phyloP scores from a whole-genome alignment of 1,140 invertebrate species.

The Meloidogyne exigua region DNA sequence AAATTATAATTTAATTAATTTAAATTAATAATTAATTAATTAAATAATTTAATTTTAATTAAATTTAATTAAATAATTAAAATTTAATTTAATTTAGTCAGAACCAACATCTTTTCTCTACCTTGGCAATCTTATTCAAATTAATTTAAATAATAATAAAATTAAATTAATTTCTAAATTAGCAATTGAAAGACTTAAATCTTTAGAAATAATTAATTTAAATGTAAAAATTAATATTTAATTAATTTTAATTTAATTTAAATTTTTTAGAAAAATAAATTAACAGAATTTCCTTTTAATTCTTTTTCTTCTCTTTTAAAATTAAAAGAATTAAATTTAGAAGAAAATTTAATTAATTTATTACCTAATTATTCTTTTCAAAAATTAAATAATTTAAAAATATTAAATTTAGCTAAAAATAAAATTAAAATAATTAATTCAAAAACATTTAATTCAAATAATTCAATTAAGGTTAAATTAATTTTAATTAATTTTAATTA shows the following conservation, averaged over 20 bases:
- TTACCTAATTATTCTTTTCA: constrained; percentile 42
- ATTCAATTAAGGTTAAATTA: constrained; percentile 24
- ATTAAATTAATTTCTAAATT: constrained; percentile 32
- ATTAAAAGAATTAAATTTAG: constrained; percentile 36
- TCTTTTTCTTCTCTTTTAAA: constrained; percentile 31
- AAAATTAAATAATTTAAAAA: constrained; percentile 13
- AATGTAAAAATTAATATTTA: constrained; percentile 12
- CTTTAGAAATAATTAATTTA: constrained; percentile 37
- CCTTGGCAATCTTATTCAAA: constrained; percentile 22
- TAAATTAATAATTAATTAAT: background rate
- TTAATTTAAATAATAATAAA: constrained; percentile 44
- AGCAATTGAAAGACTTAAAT: constrained; percentile 35
- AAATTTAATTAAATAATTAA: background rate
- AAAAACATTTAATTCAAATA: constrained; percentile 44
- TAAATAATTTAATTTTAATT: background rate
- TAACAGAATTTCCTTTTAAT: constrained; percentile 40
- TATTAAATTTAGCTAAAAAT: constrained; percentile 37
- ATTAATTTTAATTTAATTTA: constrained; percentile 8
- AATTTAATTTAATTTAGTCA: constrained; percentile 6
- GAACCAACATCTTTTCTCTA: constrained; percentile 42
- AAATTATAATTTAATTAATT: background rate
- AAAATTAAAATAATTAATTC: constrained; percentile 31
- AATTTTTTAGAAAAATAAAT: constrained; percentile 38
- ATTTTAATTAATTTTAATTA: background rate
- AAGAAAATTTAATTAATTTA: constrained; percentile 31